phyloP scores from a whole-genome alignment of 2,888 invertebrate species.

The Limenitis camilla region DNA sequence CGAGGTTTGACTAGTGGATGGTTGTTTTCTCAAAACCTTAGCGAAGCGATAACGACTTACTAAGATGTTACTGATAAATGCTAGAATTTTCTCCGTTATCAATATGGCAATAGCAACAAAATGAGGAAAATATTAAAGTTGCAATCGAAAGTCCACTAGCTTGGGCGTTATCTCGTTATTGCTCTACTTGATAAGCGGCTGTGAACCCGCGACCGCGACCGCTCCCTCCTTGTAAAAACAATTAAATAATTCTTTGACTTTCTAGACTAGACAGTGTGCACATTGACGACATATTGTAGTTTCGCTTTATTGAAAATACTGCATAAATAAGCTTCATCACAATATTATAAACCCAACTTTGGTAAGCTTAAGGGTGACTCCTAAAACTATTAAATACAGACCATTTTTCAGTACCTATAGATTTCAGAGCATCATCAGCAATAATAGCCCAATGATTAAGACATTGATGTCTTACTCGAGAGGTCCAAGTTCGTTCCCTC shows the following conservation, averaged over 20 bases:
- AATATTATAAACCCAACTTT: no score
- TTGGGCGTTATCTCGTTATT: conserved; percentile 11
- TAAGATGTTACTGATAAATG: no score
- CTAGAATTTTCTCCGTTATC: not conserved
- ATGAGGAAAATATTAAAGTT: not conserved
- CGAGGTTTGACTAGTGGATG: no score
- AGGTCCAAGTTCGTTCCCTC: no score
- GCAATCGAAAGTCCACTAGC: conserved; percentile 4
- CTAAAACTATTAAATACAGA: no score
- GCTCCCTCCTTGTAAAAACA: conserved; percentile 21
- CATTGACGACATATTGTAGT: not conserved
- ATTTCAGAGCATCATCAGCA: no score
- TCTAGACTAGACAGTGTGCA: conserved; percentile 13
- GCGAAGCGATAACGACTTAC: no score
- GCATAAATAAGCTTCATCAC: not conserved
- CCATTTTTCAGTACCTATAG: no score
- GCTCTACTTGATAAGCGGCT: conserved; percentile 11
- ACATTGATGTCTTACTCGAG: no score
- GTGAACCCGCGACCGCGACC: conserved; percentile 16
- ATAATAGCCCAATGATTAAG: no score
- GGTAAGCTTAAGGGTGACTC: no score
- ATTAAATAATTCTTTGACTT: conserved; percentile 18
- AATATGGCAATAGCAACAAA: not conserved
- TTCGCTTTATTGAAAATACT: not conserved
- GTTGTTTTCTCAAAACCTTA: no score